A percentile compares a stretch with the other conserved stretches of the same genome.
phyloP scores from a whole-genome alignment of 2,888 invertebrate genomes.

The Stenotaenia linearis region DNA sequence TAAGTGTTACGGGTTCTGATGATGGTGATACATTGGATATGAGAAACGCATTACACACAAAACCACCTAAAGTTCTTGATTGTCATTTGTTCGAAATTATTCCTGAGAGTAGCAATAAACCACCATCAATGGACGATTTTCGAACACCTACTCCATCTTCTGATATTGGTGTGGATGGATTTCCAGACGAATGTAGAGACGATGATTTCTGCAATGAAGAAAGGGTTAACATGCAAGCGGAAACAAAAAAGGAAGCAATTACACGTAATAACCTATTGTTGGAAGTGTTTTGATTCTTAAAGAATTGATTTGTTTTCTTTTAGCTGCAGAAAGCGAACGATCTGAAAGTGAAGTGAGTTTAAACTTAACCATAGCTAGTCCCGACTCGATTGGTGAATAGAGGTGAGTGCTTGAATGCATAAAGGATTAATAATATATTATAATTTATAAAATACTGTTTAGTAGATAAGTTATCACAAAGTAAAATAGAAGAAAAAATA shows the following conservation, averaged over 20 bases:
- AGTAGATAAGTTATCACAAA: too few relatives aligned
- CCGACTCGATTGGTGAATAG: neutral
- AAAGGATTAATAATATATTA: too few relatives aligned
- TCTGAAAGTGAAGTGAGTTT: neutral
- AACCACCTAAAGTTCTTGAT: neutral
- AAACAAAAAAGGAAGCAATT: neutral
- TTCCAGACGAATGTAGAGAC: neutral
- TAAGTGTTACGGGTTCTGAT: neutral
- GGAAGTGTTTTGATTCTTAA: neutral
- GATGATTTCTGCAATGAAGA: neutral
- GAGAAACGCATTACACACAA: neutral
- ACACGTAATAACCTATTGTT: neutral
- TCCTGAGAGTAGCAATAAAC: neutral
- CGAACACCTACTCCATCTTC: neutral
- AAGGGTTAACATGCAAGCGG: neutral
- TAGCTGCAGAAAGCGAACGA: neutral
- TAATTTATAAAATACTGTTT: too few relatives aligned
- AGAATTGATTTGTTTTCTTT: neutral
- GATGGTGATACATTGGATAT: neutral
- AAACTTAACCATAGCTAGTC: neutral
- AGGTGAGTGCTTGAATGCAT: too few relatives aligned
- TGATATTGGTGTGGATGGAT: neutral
- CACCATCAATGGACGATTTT: neutral
- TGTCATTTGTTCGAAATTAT: neutral
- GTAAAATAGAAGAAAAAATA: too few relatives aligned